Percentiles rank a stretch among this genome's conserved stretches.
These are phyloP conservation scores for Dryoscopus gambensis DNA, from an alignment of 2,113 vertebrate genomes.

Conservation along the genomic window DNA sequence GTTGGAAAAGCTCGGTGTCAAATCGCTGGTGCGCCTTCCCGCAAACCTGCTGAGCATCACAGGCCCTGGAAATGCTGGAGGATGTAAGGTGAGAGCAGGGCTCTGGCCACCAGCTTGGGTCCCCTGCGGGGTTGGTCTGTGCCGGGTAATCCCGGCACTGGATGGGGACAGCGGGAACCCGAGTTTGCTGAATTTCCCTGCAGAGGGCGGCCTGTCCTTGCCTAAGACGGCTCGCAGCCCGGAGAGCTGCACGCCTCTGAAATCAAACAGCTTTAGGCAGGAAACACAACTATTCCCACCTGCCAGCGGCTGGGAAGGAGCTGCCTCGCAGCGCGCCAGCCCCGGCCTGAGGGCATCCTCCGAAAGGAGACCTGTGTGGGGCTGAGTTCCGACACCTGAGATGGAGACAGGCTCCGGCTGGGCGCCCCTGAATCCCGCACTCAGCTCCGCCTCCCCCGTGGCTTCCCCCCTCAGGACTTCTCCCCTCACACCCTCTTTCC, in stretches of 20 bases:
- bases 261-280: rapidly evolving
- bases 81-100: rapidly evolving
- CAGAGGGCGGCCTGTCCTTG: neutral
- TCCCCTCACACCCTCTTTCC: too few relatives aligned
- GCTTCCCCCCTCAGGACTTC: neutral
- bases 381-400: rapidly evolving
- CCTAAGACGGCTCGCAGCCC: rapidly evolving
- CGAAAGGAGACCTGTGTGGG: rapidly evolving
- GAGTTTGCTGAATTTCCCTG: neutral
- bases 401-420: neutral
- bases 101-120: rapidly evolving
- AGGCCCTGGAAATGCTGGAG: rapidly evolving
- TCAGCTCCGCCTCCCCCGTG: rapidly evolving
- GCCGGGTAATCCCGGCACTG: neutral
- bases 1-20: neutral
- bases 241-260: rapidly evolving
- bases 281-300: rapidly evolving
- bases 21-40: rapidly evolving
- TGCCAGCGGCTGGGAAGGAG: neutral
- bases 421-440: rapidly evolving
- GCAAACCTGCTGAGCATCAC: neutral
- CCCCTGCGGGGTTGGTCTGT: rapidly evolving
- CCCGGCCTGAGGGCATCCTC: neutral
- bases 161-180: neutral
- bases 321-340: too few relatives aligned